Base-by-base conservation (phyloP, 2,113 vertebrate species). In the Callopanchax toddi region DNA sequence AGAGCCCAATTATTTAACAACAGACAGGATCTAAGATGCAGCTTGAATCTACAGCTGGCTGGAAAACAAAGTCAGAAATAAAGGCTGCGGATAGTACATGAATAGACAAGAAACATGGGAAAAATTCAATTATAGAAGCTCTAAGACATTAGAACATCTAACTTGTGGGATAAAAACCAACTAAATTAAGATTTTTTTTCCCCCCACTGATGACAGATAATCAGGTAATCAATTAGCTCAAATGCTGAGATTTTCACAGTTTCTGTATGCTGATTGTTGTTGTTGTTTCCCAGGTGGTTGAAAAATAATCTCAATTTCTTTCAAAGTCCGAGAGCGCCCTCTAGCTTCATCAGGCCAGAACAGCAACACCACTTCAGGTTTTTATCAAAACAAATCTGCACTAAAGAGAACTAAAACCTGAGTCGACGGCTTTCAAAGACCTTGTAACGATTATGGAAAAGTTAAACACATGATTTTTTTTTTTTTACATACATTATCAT, bases 281-380 rank as follows among this genome's bases (percentile, higher is more conserved):
- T n/a, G n/a, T n/a, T 64, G 5, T 43, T 0, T 23, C 42, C 20
- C n/a, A 3, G n/a, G n/a, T n/a, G n/a, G n/a, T 11, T 44, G 16
- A 2, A 40, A 7, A 42, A n/a, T 18, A n/a, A 9, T 43, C n/a
- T 16, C 10, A 32, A 10, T 44, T 71, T 69, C 11, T 55, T 58
- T 5, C n/a, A 49, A 60, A 77, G 86, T 52, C 67, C 67, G 77
- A 76, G 60, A 81, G 57, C 53, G 67, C 92, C 93, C 89, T 85
- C 92, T 94, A 90, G 89, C 81, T 46, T 34, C 36, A 1, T 18
- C 11, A 62, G 69, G 70, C 11, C 6, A 43, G 22, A 83, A 67
- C 0, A 25, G 48, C 69, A 76, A 25, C 18, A 22, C 8, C 7
- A 49, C 15, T 11, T 4, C 11, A 16, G 16, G 21, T 45, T 1